phyloP scores from a whole-genome alignment of 2,113 vertebrate species.

The Oncorhynchus tshawytscha region DNA sequence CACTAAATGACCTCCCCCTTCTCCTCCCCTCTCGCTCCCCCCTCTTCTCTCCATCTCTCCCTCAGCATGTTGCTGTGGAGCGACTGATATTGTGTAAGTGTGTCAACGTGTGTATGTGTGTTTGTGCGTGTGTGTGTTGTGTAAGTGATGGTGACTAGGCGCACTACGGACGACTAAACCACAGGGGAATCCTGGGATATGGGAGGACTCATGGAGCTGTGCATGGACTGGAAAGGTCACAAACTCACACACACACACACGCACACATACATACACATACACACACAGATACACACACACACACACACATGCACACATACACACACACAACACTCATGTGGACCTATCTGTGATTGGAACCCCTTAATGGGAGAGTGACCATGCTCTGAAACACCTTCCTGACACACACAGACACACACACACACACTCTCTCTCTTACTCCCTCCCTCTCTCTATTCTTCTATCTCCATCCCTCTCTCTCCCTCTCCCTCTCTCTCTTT shows the following conservation, averaged over 20 bases:
- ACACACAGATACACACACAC: slow-evolving; percentile 14
- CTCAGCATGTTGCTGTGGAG: neutral
- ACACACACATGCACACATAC: slow-evolving; percentile 8
- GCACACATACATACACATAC: slow-evolving; percentile 14
- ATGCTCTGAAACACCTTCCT: neutral
- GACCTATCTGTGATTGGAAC: neutral
- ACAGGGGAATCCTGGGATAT: too few species aligned
- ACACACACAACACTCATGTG: slow-evolving; percentile 11
- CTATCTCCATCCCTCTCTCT: slow-evolving; percentile 27
- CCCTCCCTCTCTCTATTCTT: neutral
- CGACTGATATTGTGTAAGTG: too few species aligned
- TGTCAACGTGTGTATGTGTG: neutral
- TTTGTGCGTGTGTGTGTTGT: neutral
- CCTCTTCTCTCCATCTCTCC: neutral
- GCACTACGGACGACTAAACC: too few species aligned
- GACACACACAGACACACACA: neutral
- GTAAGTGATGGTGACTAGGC: neutral
- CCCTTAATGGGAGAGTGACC: neutral
- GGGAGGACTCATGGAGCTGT: too few species aligned
- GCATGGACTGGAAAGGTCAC: neutral
- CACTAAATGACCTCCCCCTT: too few species aligned
- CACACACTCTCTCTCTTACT: slow-evolving; percentile 36
- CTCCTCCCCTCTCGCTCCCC: neutral
- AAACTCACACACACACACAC: neutral
- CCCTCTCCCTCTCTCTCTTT: neutral